phyloP scores from a whole-genome alignment of 1,140 invertebrate species.

The Sminthurides bifidus region DNA sequence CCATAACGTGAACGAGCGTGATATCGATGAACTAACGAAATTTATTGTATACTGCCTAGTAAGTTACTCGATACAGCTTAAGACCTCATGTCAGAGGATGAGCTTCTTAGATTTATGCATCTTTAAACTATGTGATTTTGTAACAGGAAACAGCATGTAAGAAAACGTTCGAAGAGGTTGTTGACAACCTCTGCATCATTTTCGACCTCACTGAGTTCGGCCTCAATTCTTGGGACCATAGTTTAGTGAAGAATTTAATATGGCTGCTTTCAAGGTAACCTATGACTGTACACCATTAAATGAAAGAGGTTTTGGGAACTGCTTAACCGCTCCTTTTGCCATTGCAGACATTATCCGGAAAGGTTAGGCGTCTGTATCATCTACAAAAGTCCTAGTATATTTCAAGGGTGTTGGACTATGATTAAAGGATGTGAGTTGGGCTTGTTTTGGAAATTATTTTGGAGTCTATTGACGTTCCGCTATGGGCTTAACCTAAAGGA shows the following conservation, averaged over 20 bases:
- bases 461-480: not conserved
- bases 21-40: conserved; percentile 59
- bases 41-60: conserved; percentile 63
- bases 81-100: too few species aligned
- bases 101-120: not conserved
- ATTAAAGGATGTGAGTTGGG: conserved; percentile 53
- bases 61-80: conserved; percentile 31
- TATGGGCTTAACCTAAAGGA: not conserved
- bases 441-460: conserved; percentile 1
- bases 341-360: conserved; percentile 52
- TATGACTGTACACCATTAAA: not conserved
- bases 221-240: conserved; percentile 60
- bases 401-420: conserved; percentile 58
- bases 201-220: conserved; percentile 62
- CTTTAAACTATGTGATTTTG: conserved; percentile 9
- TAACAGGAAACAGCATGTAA: conserved; percentile 58
- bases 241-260: conserved; percentile 60
- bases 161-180: conserved; percentile 61
- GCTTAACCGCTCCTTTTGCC: not conserved
- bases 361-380: conserved; percentile 59
- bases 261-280: conserved; percentile 52
- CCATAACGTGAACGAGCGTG: conserved; percentile 54
- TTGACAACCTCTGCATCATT: conserved; percentile 63
- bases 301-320: not conserved
- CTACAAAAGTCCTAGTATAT: conserved; percentile 55